phyloP scores from a whole-genome alignment of 2,797 vertebrate genomes.

The Falco concolor region DNA sequence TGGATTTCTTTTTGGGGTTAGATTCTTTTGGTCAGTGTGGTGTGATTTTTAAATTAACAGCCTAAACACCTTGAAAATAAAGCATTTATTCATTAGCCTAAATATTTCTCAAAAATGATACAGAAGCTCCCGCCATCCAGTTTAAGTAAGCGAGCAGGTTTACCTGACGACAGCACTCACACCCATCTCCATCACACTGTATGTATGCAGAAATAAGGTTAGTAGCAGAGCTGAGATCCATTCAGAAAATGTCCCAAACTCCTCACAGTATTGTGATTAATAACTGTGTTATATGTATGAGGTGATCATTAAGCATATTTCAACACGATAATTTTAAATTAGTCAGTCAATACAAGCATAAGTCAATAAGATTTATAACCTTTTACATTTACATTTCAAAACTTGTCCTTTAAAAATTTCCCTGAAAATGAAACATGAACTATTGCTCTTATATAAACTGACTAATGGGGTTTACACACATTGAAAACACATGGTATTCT shows the following conservation, averaged over 20 bases:
- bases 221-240: neutral
- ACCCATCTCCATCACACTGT: neutral
- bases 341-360: neutral
- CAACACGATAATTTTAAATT: neutral
- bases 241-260: neutral
- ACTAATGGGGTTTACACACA: neutral
- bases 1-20: neutral
- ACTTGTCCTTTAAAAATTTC: neutral
- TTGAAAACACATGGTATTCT: neutral
- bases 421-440: neutral
- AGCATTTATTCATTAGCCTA: neutral
- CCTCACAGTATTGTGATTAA: neutral
- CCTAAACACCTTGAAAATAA: neutral
- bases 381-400: neutral
- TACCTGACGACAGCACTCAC: neutral
- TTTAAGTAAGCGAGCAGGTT: neutral
- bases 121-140: neutral
- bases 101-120: neutral
- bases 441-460: neutral
- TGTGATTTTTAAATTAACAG: conserved; percentile 4
- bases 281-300: neutral
- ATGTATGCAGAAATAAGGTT: neutral
- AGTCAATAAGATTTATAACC: neutral
- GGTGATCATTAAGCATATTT: neutral
- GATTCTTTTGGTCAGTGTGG: neutral